Conservation (phyloP, 92 coral and sea anemone genomes). For the Micromussa lordhowensis region DNA sequence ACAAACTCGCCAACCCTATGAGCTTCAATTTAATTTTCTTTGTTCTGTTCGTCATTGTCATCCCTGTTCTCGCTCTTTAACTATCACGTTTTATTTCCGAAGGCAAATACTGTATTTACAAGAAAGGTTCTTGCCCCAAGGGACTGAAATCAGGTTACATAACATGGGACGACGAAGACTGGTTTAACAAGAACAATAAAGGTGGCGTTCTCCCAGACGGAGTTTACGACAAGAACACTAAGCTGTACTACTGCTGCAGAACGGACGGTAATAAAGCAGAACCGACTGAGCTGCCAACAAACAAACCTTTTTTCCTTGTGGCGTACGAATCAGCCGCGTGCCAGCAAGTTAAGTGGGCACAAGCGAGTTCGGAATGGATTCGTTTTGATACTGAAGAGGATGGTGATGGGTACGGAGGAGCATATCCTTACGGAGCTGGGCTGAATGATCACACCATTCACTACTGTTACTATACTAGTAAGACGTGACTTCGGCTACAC, state of each 20-base stretch:
- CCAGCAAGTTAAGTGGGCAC: slow-evolving; percentile 76
- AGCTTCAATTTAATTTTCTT: not conserved
- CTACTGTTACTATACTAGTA: slow-evolving; percentile 59
- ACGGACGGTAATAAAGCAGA: slow-evolving; percentile 51
- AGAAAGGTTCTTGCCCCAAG: slow-evolving; percentile 44
- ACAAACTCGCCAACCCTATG: not conserved
- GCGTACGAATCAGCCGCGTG: slow-evolving; percentile 68
- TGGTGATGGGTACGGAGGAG: slow-evolving; percentile 45
- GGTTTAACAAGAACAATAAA: slow-evolving; percentile 34
- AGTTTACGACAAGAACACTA: slow-evolving; percentile 47
- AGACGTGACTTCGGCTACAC: not conserved
- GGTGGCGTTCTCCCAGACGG: slow-evolving; percentile 65
- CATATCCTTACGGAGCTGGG: slow-evolving; percentile 56
- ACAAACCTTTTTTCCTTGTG: slow-evolving; percentile 64
- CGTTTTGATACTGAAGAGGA: slow-evolving; percentile 55
- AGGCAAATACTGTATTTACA: slow-evolving; percentile 59
- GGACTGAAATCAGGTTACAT: slow-evolving; percentile 49
- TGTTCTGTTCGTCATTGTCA: not conserved
- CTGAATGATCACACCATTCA: slow-evolving; percentile 57
- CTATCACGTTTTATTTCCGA: not conserved
- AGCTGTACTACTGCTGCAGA: slow-evolving; percentile 56
- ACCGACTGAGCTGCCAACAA: slow-evolving; percentile 58
- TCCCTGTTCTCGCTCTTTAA: not conserved
- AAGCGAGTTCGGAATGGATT: slow-evolving; percentile 68
- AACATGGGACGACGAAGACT: slow-evolving; percentile 63